Conservation (phyloP, 2,797 vertebrate species). For the Anabas testudineus region DNA sequence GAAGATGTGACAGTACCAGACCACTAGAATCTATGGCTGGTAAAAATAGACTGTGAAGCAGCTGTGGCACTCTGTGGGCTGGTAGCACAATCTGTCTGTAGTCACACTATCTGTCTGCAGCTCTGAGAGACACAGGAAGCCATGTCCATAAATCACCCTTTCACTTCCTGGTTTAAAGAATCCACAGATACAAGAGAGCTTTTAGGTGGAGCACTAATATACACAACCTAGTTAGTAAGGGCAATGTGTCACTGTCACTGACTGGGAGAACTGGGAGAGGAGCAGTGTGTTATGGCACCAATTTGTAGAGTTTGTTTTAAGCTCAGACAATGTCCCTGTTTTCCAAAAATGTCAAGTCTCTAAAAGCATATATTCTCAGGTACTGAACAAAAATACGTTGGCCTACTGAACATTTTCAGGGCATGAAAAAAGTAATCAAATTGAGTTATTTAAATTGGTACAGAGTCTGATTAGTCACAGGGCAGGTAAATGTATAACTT, state of each 20-base stretch:
- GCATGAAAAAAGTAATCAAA: background rate
- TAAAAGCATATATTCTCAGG: background rate
- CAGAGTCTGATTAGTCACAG: background rate
- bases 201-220: slow-evolving; percentile 35
- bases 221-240: slow-evolving; percentile 48
- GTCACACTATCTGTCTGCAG: slow-evolving; percentile 41
- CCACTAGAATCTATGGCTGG: slow-evolving; percentile 70
- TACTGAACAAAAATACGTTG: background rate
- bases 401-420: background rate
- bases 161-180: slow-evolving; percentile 53
- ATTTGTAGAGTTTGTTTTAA: slow-evolving; percentile 13
- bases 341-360: background rate
- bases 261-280: slow-evolving; percentile 22
- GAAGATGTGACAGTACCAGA: slow-evolving; percentile 76
- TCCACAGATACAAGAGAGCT: slow-evolving; percentile 1
- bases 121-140: slow-evolving; percentile 47
- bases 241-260: slow-evolving; percentile 27
- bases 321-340: background rate
- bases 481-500: background rate
- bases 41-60: slow-evolving; percentile 73
- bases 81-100: slow-evolving; percentile 54
- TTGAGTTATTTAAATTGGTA: background rate
- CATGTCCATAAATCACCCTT: slow-evolving; percentile 47
- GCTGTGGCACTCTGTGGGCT: slow-evolving; percentile 61
- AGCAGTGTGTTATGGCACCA: background rate